phyloP scores from a whole-genome alignment of 2,113 vertebrate genomes.

The Nymphicus hollandicus region DNA sequence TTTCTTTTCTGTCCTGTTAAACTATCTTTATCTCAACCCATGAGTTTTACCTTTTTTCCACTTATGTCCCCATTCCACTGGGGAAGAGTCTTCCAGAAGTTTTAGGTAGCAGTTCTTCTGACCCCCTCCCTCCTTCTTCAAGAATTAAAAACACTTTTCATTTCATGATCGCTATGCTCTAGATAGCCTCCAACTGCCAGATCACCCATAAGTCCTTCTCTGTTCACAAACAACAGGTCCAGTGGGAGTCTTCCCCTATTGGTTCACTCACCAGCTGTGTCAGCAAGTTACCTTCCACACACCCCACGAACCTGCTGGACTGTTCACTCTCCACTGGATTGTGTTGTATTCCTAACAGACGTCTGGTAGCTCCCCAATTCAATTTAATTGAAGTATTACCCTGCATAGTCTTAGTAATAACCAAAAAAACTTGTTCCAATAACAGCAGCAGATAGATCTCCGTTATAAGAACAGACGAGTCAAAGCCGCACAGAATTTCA shows the following conservation, averaged over 20 bases:
- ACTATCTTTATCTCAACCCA: not conserved
- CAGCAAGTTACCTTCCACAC: not conserved
- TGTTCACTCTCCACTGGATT: not conserved
- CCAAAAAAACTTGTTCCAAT: not conserved
- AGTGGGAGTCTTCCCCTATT: not conserved
- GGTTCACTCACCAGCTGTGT: not conserved
- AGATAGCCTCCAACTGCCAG: not conserved
- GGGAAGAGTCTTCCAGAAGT: not conserved
- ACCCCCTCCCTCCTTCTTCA: not conserved
- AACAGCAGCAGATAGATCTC: rapidly evolving
- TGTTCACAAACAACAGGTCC: not conserved
- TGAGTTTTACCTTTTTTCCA: not conserved
- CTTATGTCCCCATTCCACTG: not conserved
- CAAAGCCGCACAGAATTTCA: not conserved
- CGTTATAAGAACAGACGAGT: not conserved
- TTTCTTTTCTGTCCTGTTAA: not conserved
- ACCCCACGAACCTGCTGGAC: not conserved
- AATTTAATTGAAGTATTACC: not conserved
- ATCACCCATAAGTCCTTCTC: not conserved
- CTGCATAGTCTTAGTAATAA: not conserved
- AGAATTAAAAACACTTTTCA: not conserved
- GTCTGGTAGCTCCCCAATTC: not conserved
- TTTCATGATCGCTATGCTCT: no score
- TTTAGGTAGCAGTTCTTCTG: not conserved
- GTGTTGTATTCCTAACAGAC: not conserved